Evolutionary conservation across 2,113 vertebrate genomes (phyloP).

Genomic region (Petaurus breviceps): DNA sequence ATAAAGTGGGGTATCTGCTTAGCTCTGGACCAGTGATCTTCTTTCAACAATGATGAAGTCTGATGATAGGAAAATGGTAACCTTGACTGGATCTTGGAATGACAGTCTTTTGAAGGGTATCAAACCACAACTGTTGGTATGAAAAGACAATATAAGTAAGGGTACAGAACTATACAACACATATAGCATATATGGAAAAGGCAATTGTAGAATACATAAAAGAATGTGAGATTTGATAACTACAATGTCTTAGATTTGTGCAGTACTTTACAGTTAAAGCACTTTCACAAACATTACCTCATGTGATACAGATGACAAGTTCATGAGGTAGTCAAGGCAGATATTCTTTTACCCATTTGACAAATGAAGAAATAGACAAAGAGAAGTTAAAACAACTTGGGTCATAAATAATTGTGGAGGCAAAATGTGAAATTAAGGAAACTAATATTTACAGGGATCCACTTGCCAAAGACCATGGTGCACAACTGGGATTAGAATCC

Average conservation of each 20-base stretch:
- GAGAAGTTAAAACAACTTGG: neutral
- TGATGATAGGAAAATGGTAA: neutral
- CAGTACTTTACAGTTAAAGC: neutral
- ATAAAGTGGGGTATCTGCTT: neutral
- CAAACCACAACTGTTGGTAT: neutral
- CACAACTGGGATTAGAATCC: neutral
- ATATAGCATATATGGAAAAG: neutral
- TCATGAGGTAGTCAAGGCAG: neutral
- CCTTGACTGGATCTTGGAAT: neutral
- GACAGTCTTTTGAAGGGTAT: neutral
- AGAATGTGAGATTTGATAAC: neutral
- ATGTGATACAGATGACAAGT: neutral
- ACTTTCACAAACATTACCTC: neutral
- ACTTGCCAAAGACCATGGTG: neutral
- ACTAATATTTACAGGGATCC: neutral
- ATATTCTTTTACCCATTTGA: neutral
- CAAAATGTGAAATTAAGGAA: neutral
- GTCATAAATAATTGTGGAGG: neutral
- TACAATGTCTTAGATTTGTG: neutral
- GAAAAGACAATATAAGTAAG: neutral
- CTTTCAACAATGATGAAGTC: neutral
- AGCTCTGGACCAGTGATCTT: neutral
- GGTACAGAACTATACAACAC: neutral
- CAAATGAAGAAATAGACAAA: neutral
- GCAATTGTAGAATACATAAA: neutral